Evolutionary conservation across 2,888 invertebrate species (phyloP).

Genomic region (Idaea straminata): DNA sequence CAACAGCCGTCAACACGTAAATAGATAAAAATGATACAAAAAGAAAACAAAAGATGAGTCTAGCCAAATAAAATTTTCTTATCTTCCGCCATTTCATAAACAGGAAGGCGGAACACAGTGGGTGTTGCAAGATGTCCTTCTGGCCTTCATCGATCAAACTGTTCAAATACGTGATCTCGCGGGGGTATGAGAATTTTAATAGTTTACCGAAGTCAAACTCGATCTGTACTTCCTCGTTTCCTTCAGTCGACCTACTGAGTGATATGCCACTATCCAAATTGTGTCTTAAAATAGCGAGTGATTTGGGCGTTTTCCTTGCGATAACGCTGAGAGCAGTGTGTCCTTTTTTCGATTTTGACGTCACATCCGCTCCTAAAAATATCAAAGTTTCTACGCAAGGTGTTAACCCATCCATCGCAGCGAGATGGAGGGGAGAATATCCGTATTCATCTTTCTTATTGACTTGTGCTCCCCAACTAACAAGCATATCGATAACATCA

Average conservation of each 20-base stretch:
- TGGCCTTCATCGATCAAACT: slow-evolving; percentile 94
- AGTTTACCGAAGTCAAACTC: slow-evolving; percentile 90
- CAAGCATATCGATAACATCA: slow-evolving; percentile 88
- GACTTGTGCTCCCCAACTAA: slow-evolving; percentile 89
- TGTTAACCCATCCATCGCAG: slow-evolving; percentile 90
- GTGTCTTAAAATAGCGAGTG: slow-evolving; percentile 88
- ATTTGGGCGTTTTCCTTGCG: slow-evolving; percentile 91
- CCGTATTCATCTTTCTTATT: slow-evolving; percentile 92
- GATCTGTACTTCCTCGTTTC: slow-evolving; percentile 89
- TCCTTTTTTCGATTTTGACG: slow-evolving; percentile 91
- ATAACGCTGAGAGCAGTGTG: slow-evolving; percentile 92
- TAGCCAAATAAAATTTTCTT: slow-evolving; percentile 90
- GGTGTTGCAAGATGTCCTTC: slow-evolving; percentile 92
- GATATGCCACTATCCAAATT: slow-evolving; percentile 90
- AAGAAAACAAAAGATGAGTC: slow-evolving; percentile 88
- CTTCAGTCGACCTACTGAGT: slow-evolving; percentile 85
- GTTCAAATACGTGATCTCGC: slow-evolving; percentile 92
- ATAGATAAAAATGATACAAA: slow-evolving; percentile 89
- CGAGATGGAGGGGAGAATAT: slow-evolving; percentile 90
- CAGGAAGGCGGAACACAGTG: slow-evolving; percentile 91
- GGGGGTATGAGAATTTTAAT: slow-evolving; percentile 89
- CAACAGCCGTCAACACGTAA: slow-evolving; percentile 89
- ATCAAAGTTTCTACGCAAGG: slow-evolving; percentile 91
- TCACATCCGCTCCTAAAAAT: slow-evolving; percentile 91
- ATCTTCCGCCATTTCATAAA: slow-evolving; percentile 95